Evolutionary conservation across 2,888 invertebrate genomes (phyloP).

Genomic region (Chaitophorus viminalis): DNA sequence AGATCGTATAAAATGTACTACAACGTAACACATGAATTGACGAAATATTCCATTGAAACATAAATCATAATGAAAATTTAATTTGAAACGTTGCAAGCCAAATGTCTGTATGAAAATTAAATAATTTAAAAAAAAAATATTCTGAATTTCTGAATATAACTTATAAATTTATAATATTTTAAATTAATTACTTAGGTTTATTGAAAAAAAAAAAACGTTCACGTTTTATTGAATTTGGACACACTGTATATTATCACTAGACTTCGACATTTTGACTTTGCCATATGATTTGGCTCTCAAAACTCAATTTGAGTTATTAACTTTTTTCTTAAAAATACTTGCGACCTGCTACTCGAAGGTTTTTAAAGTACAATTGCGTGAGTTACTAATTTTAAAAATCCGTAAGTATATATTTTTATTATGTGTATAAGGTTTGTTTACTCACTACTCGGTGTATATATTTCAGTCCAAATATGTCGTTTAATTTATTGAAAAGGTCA

Average conservation of each 20-base stretch:
- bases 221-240: not conserved
- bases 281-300: constrained; percentile 45
- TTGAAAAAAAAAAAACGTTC: not conserved
- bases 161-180: too few species aligned
- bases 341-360: not conserved
- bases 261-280: constrained; percentile 14
- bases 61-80: not conserved
- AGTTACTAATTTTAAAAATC: not conserved
- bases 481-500: constrained; percentile 52
- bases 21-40: not conserved
- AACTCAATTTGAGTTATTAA: too few species aligned
- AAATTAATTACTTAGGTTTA: not conserved
- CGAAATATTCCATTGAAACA: not conserved
- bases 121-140: not conserved
- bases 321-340: not conserved
- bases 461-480: constrained; percentile 42
- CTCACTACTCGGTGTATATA: not conserved
- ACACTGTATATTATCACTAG: constrained; percentile 29
- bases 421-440: too few species aligned
- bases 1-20: not conserved
- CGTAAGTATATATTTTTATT: not conserved
- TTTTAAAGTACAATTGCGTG: not conserved
- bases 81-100: not conserved
- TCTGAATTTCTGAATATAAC: not conserved
- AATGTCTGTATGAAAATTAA: not conserved